Percentiles rank a stretch among this genome's conserved stretches.
phyloP scores from a whole-genome alignment of 2,797 vertebrate genomes.

The Paedocypris micromegethes region DNA sequence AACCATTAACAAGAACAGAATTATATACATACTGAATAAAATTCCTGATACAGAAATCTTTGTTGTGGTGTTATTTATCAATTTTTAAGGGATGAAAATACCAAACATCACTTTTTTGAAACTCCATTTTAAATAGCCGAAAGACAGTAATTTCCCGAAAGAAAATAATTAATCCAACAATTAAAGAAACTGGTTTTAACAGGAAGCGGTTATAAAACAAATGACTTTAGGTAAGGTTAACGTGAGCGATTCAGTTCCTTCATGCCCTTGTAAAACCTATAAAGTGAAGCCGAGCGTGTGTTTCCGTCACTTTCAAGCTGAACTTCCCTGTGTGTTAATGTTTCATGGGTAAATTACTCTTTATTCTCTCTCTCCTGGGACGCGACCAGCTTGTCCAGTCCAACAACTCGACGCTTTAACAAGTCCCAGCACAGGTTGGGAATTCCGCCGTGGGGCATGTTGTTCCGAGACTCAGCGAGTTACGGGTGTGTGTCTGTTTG shows the following conservation, averaged over 20 bases:
- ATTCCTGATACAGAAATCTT: slow-evolving; percentile 67
- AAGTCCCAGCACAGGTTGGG: slow-evolving; percentile 47
- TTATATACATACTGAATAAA: slow-evolving; percentile 78
- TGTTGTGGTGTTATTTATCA: background rate
- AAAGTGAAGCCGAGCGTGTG: no score
- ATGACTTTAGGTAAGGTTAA: no score
- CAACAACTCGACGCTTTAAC: slow-evolving; percentile 34
- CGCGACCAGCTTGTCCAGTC: slow-evolving; percentile 13
- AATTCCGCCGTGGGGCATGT: slow-evolving; percentile 1
- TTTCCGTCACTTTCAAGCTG: background rate
- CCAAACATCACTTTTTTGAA: no score
- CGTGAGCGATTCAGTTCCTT: no score
- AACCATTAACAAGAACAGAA: slow-evolving; percentile 73
- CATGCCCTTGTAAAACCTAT: no score
- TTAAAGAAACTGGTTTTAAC: no score
- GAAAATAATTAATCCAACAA: no score
- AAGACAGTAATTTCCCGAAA: no score
- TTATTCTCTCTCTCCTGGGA: background rate
- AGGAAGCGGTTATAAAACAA: no score
- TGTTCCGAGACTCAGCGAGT: background rate
- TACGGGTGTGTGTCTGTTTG: background rate
- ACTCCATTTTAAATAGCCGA: no score
- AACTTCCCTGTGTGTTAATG: background rate
- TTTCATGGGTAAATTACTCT: background rate
- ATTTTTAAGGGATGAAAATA: background rate